phyloP scores from a whole-genome alignment of 2,113 vertebrate genomes.

The Varanus komodoensis region DNA sequence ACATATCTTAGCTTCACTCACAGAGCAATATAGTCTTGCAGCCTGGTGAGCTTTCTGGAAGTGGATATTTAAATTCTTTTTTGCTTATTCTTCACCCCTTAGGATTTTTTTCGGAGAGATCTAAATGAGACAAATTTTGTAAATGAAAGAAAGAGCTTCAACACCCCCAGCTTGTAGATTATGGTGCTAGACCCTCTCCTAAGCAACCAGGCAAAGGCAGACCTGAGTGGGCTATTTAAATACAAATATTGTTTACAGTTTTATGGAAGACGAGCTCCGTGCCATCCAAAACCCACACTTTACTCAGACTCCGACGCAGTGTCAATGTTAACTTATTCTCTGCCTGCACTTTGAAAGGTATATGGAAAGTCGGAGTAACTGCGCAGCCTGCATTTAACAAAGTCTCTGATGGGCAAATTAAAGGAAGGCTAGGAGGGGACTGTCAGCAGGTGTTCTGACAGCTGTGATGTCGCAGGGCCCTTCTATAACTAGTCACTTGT shows the following conservation, averaged over 20 bases:
- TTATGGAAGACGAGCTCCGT: neutral
- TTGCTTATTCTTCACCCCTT: too few relatives aligned
- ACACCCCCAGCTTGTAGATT: neutral
- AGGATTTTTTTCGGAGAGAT: too few relatives aligned
- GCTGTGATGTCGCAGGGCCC: fast-evolving
- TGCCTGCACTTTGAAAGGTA: neutral
- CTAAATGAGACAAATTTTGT: too few relatives aligned
- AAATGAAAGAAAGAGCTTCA: too few relatives aligned
- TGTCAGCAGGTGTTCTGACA: neutral
- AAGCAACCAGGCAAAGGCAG: neutral
- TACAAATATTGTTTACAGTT: neutral
- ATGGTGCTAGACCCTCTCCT: neutral
- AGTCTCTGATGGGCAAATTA: conserved; percentile 27
- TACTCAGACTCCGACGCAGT: neutral
- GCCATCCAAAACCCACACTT: neutral
- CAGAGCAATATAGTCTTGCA: too few relatives aligned
- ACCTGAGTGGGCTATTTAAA: neutral
- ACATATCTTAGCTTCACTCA: too few relatives aligned
- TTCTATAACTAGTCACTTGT: neutral
- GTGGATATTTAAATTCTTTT: too few relatives aligned
- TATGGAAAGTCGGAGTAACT: neutral
- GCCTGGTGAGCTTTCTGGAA: too few relatives aligned
- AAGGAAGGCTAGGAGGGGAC: neutral
- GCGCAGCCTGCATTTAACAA: neutral
- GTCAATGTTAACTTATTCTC: neutral